phyloP scores from a whole-genome alignment of 2,113 vertebrate genomes.

The Saccopteryx leptura region DNA sequence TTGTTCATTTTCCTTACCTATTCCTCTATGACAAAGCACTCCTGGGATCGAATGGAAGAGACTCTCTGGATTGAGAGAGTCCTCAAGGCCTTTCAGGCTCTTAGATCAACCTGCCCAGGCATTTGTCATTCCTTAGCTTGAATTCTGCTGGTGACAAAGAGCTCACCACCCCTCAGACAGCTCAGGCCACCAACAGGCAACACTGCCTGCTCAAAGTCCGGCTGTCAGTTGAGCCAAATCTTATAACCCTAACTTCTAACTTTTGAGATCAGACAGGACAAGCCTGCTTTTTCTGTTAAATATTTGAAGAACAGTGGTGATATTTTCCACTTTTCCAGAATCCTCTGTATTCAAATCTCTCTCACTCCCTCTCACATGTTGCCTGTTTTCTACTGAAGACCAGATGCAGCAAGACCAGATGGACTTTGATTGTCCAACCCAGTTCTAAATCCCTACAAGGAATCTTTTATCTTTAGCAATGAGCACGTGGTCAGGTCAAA shows the following conservation, averaged over 20 bases:
- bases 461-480: neutral
- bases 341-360: neutral
- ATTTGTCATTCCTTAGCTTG: neutral
- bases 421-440: neutral
- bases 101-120: neutral
- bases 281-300: neutral
- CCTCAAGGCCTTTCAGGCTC: neutral
- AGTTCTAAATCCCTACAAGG: neutral
- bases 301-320: neutral
- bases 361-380: neutral
- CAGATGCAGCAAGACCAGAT: neutral
- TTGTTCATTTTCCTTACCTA: neutral
- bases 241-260: neutral
- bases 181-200: rapidly evolving
- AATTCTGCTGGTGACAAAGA: neutral
- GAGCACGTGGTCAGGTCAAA: neutral
- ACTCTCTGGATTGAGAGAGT: neutral
- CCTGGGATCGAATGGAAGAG: neutral
- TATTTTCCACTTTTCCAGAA: neutral
- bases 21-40: neutral
- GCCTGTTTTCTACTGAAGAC: neutral
- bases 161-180: neutral
- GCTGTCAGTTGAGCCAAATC: neutral
- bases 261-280: neutral
- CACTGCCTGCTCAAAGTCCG: neutral